phyloP scores from a whole-genome alignment of 2,888 invertebrate species.

The Drosophila vallismaia region DNA sequence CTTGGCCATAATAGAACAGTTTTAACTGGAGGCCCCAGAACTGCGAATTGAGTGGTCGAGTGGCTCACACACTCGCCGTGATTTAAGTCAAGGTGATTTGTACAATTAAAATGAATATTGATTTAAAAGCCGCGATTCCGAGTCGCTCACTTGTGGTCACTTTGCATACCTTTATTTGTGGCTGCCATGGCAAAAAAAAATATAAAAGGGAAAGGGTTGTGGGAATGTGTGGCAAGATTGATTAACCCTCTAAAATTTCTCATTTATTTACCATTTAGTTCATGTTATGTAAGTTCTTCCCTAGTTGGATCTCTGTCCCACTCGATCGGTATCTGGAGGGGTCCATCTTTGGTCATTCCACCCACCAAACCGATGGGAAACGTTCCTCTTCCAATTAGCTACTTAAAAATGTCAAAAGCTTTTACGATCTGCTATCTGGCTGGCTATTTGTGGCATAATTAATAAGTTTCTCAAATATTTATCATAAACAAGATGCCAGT shows the following conservation, averaged over 20 bases:
- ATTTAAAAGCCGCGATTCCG: conserved; percentile 66
- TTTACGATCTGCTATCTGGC: conserved; percentile 25
- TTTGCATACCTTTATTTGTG: conserved; percentile 33
- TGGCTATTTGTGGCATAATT: conserved; percentile 76
- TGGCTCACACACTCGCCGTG: conserved; percentile 27
- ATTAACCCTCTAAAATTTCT: not conserved
- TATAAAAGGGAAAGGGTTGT: conserved; percentile 18
- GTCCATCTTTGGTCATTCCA: conserved; percentile 32
- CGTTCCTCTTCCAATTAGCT: conserved; percentile 64
- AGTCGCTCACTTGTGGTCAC: conserved; percentile 35
- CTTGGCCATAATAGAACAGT: conserved; percentile 67
- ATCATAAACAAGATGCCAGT: conserved; percentile 67
- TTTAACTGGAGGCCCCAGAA: conserved; percentile 44
- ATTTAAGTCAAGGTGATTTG: conserved; percentile 78
- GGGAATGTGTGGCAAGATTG: conserved; percentile 22
- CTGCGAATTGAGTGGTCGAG: conserved; percentile 59
- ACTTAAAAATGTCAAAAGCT: conserved; percentile 56
- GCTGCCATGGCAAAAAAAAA: not conserved
- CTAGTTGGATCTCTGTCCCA: not conserved
- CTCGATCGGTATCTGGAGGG: conserved; percentile 13
- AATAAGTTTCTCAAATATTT: conserved; percentile 75
- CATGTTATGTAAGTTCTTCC: not conserved
- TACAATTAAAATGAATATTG: conserved; percentile 77
- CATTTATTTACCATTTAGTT: not conserved
- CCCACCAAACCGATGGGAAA: conserved; percentile 2